Percentiles rank a stretch among this genome's conserved stretches.
Evolutionary conservation across 2,113 vertebrate genomes (phyloP).

Genomic region (Meleagris gallopavo): DNA sequence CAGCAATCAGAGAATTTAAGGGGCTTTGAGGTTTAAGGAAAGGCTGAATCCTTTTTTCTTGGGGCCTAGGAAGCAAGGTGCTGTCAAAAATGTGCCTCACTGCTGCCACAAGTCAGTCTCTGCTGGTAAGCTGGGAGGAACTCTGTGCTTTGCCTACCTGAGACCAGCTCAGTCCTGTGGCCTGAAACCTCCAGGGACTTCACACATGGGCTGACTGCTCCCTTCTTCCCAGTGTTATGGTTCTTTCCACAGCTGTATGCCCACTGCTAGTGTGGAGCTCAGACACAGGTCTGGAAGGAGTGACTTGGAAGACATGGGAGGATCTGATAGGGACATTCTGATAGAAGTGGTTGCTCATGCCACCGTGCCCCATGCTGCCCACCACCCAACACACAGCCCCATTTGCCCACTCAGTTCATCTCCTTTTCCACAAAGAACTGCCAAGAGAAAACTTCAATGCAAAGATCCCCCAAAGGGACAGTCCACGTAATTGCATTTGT

Average conservation of each 20-base stretch:
- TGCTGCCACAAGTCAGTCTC: neutral
- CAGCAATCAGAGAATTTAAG: neutral
- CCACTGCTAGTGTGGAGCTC: neutral
- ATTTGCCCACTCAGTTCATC: rapidly evolving
- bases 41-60: neutral
- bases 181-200: neutral
- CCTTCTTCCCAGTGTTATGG: neutral
- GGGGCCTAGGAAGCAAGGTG: neutral
- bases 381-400: neutral
- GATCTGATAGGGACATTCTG: no score
- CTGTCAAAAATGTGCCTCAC: neutral
- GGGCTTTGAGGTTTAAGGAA: neutral
- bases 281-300: neutral
- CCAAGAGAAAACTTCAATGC: neutral
- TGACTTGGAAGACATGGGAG: no score
- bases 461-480: neutral
- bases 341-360: neutral
- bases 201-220: neutral
- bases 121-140: neutral
- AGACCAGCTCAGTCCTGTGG: neutral
- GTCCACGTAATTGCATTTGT: neutral
- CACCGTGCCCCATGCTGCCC: neutral
- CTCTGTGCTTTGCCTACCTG: neutral
- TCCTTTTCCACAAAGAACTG: neutral
- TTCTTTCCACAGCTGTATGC: neutral